Conservation (phyloP, 2,888 invertebrate genomes). For the Caenorhabditis sp. region DNA sequence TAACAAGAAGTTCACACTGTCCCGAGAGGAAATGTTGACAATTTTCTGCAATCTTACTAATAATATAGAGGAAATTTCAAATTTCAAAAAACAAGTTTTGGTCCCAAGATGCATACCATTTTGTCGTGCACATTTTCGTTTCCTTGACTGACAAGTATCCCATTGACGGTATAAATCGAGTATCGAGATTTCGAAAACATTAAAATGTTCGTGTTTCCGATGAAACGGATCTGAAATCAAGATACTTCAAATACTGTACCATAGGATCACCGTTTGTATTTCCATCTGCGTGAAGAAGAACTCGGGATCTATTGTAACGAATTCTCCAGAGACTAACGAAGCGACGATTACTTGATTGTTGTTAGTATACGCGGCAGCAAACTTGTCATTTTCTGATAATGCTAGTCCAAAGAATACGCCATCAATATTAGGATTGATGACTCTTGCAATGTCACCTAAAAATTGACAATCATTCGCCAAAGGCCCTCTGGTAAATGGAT, state of each 20-base stretch:
- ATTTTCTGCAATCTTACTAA: slow-evolving; percentile 21
- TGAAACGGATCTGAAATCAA: slow-evolving; percentile 42
- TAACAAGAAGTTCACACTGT: slow-evolving; percentile 42
- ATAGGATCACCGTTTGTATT: slow-evolving; percentile 82
- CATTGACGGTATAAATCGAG: slow-evolving; percentile 68
- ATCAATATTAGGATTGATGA: slow-evolving; percentile 90
- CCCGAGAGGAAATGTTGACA: slow-evolving; percentile 66
- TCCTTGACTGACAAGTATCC: slow-evolving; percentile 58
- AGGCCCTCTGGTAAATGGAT: no score
- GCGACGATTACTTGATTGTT: slow-evolving; percentile 89
- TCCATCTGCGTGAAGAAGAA: slow-evolving; percentile 83
- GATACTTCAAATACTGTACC: background rate
- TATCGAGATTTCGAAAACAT: slow-evolving; percentile 71
- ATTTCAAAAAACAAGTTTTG: background rate
- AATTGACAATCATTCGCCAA: slow-evolving; percentile 2
- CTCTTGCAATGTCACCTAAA: slow-evolving; percentile 90
- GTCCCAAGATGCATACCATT: background rate
- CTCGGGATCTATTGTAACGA: slow-evolving; percentile 89
- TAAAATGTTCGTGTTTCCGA: slow-evolving; percentile 55
- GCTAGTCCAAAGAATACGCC: slow-evolving; percentile 87
- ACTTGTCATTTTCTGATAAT: slow-evolving; percentile 94
- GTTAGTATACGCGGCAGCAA: slow-evolving; percentile 94
- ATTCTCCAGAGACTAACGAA: slow-evolving; percentile 94
- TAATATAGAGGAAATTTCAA: background rate
- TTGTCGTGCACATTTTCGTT: slow-evolving; percentile 14